phyloP scores from a whole-genome alignment of 1,140 invertebrate genomes.

The Drosophila lacertosa region DNA sequence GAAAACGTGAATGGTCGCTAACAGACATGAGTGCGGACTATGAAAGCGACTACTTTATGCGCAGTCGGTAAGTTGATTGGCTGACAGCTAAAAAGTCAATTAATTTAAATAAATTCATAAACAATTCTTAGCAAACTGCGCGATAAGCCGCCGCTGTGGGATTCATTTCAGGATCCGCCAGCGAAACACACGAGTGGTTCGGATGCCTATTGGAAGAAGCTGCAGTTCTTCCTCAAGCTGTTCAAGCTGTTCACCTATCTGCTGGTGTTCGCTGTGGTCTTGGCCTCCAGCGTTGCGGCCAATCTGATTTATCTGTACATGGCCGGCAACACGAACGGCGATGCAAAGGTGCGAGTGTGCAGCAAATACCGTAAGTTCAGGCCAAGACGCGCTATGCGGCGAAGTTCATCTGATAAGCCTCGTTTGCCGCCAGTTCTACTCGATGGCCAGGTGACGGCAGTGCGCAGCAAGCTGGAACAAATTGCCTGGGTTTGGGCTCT shows the following conservation, averaged over 20 bases:
- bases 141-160: conserved; percentile 67
- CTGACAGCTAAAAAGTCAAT: background rate
- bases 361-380: conserved; percentile 85
- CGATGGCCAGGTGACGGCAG: conserved; percentile 45
- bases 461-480: conserved; percentile 87
- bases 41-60: conserved; percentile 50
- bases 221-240: conserved; percentile 92
- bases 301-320: conserved; percentile 95
- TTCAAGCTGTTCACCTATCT: conserved; percentile 93
- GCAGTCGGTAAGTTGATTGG: conserved; percentile 50
- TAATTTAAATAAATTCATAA: too few species aligned
- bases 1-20: conserved; percentile 21
- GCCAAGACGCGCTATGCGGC: background rate
- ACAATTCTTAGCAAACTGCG: conserved; percentile 42
- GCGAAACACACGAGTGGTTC: conserved; percentile 93
- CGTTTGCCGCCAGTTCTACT: conserved; percentile 38
- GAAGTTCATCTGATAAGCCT: conserved; percentile 4
- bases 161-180: conserved; percentile 89
- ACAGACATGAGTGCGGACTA: conserved; percentile 68
- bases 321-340: conserved; percentile 92
- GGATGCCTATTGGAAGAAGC: conserved; percentile 92
- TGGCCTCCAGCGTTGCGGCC: conserved; percentile 91
- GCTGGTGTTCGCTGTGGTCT: conserved; percentile 92
- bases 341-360: conserved; percentile 90
- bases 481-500: conserved; percentile 97